phyloP scores from a whole-genome alignment of 2,888 invertebrate species.

The Ophonus ardosiacus region DNA sequence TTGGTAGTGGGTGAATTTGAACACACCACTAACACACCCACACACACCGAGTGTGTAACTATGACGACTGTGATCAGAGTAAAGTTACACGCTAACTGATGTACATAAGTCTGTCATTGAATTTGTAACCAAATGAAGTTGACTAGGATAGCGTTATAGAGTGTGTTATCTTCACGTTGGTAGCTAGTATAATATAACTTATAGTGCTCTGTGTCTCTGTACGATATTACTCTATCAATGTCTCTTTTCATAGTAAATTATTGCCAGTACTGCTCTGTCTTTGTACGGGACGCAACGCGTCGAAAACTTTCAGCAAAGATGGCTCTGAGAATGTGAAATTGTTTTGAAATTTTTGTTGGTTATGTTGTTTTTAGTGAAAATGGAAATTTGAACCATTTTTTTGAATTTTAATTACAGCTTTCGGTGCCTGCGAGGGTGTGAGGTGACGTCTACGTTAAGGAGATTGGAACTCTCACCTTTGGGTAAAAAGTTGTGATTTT shows the following conservation, averaged over 20 bases:
- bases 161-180: conserved; percentile 56
- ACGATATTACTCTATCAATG: conserved; percentile 57
- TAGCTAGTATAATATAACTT: conserved; percentile 60
- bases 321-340: not conserved
- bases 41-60: conserved; percentile 47
- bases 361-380: not conserved
- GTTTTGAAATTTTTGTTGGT: not conserved
- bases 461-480: too few relatives aligned
- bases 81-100: conserved; percentile 56
- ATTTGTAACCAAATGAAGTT: conserved; percentile 61
- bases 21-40: not conserved
- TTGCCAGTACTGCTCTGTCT: conserved; percentile 55
- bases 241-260: conserved; percentile 62
- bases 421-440: too few relatives aligned
- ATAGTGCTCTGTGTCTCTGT: conserved; percentile 61
- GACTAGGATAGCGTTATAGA: conserved; percentile 59
- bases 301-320: not conserved
- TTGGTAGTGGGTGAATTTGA: not conserved
- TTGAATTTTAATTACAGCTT: not conserved
- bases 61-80: conserved; percentile 53
- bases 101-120: conserved; percentile 57
- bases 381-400: not conserved
- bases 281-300: conserved; percentile 17
- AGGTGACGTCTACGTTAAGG: too few relatives aligned
- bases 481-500: too few relatives aligned